Evolutionary conservation across 2,888 invertebrate genomes (phyloP).

Genomic region (Cybosia mesomella): DNA sequence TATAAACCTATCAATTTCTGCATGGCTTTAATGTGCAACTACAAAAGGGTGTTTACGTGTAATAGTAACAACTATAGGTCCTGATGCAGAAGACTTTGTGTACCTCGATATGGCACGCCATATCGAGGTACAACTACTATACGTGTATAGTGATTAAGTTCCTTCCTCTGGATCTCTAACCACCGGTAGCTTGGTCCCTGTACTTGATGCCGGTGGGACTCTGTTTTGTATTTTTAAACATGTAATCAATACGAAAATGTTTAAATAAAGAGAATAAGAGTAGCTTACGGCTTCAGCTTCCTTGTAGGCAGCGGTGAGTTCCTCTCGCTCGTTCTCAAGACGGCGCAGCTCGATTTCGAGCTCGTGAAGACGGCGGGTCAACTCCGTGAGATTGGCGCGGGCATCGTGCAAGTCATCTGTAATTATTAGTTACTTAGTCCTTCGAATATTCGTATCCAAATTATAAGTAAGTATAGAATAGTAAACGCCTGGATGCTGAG

Average conservation of each 20-base stretch:
- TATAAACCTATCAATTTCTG: not conserved
- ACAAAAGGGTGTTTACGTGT: not conserved
- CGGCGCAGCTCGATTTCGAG: slow-evolving; percentile 98
- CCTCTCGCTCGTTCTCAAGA: slow-evolving; percentile 99
- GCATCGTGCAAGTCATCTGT: slow-evolving; percentile 98
- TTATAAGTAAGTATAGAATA: not conserved
- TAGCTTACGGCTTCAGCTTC: slow-evolving; percentile 98
- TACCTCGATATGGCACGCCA: no score
- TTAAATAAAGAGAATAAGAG: not conserved
- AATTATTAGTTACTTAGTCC: slow-evolving; percentile 20
- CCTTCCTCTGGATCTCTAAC: not conserved
- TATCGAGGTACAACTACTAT: no score
- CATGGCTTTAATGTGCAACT: not conserved
- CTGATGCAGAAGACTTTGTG: not conserved
- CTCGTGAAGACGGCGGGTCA: slow-evolving; percentile 98
- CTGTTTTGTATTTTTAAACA: no score
- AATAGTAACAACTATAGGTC: not conserved
- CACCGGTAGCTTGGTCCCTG: not conserved
- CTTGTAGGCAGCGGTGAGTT: slow-evolving; percentile 98
- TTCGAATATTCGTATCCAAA: not conserved
- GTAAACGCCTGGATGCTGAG: not conserved
- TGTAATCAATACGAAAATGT: no score
- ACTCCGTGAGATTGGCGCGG: slow-evolving; percentile 96
- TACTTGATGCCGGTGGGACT: no score
- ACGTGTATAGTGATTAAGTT: not conserved